Evolutionary conservation across 2,888 invertebrate genomes (phyloP), one percentile per base, ranked within the genome.

Genomic region (Tigriopus californicus): DNA sequence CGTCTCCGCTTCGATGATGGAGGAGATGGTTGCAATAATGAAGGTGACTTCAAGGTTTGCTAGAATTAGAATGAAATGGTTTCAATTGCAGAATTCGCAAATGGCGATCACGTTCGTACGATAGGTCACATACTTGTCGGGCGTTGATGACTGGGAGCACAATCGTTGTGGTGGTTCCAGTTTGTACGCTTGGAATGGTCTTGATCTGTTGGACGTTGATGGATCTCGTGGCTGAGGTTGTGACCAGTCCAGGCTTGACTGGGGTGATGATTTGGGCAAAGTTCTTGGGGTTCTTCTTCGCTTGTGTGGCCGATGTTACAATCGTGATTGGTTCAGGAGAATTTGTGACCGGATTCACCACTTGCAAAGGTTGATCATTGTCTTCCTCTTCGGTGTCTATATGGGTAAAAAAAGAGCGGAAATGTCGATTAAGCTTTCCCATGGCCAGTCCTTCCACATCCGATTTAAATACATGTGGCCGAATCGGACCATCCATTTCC

Each of bases 91-190:
- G 5, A 2, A 24, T 10, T 52, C 10, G 33, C 15, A 18, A 51
- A n/a, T n/a, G n/a, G n/a, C n/a, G 42, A 42, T 12, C 11, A 42
- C 11, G n/a, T 42, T 42, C 42, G n/a, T 42, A 42, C n/a, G n/a
- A n/a, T n/a, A 15, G 33, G n/a, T 11, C 18, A 20, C 33, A 20
- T 52, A 52, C 52, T 33, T 52, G 52, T 52, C 52, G 52, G 33
- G 33, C 52, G 2, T 52, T 52, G 15, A 52, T 52, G 22, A 52
- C 52, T n/a, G 52, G 52, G 25, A 41, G 40, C 20, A 54, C 18
- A 40, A 54, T 54, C 12, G 41, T 54, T 25, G 54, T 54, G 41
- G 54, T 54, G 20, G 33, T 41, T 54, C 54, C 54, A 41, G 54
- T 41, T 22, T 54, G 40, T 11, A 54, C 11, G n/a, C 18, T 44